These are phyloP conservation scores for Deilephila porcellus DNA, from an alignment of 2,888 invertebrate species.

Conservation along the genomic window DNA sequence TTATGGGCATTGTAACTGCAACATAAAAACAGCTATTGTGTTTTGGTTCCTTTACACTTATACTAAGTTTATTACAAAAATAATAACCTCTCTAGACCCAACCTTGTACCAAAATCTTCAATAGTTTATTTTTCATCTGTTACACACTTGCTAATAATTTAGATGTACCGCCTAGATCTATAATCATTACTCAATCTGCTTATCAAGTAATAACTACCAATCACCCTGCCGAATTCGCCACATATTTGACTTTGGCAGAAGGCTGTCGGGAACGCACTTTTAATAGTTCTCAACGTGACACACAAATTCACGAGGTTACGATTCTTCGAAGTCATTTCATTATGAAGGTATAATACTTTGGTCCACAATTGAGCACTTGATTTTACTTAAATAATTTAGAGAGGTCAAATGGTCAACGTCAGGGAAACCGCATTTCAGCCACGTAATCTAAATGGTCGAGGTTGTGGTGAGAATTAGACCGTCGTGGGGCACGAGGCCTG, in stretches of 20 bases:
- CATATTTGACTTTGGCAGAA: slow-evolving; percentile 44
- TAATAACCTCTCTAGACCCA: slow-evolving; percentile 49
- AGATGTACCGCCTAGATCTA: slow-evolving; percentile 10
- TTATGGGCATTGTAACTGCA: slow-evolving; percentile 2
- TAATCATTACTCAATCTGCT: slow-evolving; percentile 34
- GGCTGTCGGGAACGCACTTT: no score
- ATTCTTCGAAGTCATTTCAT: slow-evolving; percentile 15
- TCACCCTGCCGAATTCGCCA: slow-evolving; percentile 1
- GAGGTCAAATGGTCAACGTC: slow-evolving; percentile 66
- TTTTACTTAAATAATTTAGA: slow-evolving; percentile 55
- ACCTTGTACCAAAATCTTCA: slow-evolving; percentile 50
- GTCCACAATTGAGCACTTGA: slow-evolving; percentile 82
- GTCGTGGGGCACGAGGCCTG: slow-evolving; percentile 78
- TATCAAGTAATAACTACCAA: slow-evolving; percentile 15
- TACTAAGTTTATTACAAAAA: slow-evolving; percentile 31
- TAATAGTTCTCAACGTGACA: background rate
- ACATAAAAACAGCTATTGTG: slow-evolving; percentile 23
- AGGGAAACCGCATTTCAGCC: slow-evolving; percentile 87
- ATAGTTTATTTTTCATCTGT: background rate
- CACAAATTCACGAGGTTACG: background rate
- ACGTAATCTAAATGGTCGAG: slow-evolving; percentile 86
- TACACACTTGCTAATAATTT: background rate
- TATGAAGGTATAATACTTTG: slow-evolving; percentile 71
- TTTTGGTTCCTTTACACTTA: slow-evolving; percentile 25
- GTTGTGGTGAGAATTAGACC: slow-evolving; percentile 87